Evolutionary conservation across 37 sponge, comb jelly and placozoan genomes (phyloP), one percentile per base, ranked within the genome.

Genomic region (Ephydatia muelleri): DNA sequence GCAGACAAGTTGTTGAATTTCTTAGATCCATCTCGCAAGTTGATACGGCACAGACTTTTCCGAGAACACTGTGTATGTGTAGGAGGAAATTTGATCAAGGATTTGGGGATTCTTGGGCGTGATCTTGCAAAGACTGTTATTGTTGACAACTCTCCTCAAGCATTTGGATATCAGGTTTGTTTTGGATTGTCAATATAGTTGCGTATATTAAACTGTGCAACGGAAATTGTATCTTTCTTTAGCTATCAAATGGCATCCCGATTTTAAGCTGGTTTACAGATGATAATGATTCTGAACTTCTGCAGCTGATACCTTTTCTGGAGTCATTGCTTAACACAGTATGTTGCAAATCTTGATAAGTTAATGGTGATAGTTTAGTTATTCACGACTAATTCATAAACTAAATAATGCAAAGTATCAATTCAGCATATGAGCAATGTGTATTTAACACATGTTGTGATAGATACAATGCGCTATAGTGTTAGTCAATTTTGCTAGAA

Each of bases 181-280:
- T 3, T 3, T 25, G 5, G 5, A 9, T 67, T 65, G 31, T 75
- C 34, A 9, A 25, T 21, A 75, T 57, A 66, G 13, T 31, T 70
- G 25, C 68, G 35, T 78, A n/a, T n/a, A n/a, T 14, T 39, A 31
- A 37, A 78, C 37, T 69, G 72, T 71, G 26, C 39, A 25, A 4
- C 39, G 5, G 47, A 49, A 19, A 11, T 11, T 49, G 3, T 80
- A 43, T 43, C 22, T 75, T 43, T 37, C 43, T 87, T 33, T 68
- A 95, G 94, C 65, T 98, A 75, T 93, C 91, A 26, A 98, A 98
- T 87, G 99, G 99, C 2, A 93, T 98, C 34, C 99, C 99, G 1
- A 98, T 98, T 40, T 90, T 84, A 74, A 89, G 93, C 68, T 98
- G 99, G 99, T 96, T 98, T 72, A 81, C 38, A 67, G 99, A 98